A percentile compares a stretch with the other conserved stretches of the same genome.
phyloP scores from a whole-genome alignment of 2,888 invertebrate species.

The Terebella lapidaria region DNA sequence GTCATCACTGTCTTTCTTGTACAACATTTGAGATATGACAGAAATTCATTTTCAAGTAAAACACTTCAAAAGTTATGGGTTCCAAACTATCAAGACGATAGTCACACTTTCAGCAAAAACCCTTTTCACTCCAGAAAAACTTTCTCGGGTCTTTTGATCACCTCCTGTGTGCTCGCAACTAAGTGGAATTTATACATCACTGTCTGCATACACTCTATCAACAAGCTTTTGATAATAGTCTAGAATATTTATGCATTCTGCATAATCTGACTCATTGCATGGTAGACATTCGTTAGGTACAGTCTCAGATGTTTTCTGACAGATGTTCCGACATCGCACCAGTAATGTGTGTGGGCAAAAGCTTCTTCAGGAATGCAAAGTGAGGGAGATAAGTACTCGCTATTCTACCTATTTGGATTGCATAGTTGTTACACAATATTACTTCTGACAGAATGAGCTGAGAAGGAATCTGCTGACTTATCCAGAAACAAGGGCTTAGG shows the following conservation, averaged over 20 bases:
- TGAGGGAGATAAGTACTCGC: neutral
- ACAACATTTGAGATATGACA: slow-evolving; percentile 17
- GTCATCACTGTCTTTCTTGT: slow-evolving; percentile 13
- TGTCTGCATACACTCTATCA: slow-evolving; percentile 1
- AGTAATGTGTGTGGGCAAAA: too few relatives aligned
- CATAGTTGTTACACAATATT: neutral
- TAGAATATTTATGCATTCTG: slow-evolving; percentile 22
- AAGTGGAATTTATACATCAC: neutral
- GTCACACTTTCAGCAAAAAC: neutral
- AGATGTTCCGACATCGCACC: too few relatives aligned
- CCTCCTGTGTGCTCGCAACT: slow-evolving; percentile 21
- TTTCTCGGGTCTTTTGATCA: slow-evolving; percentile 21
- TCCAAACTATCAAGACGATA: slow-evolving; percentile 13
- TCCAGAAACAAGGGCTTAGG: neutral
- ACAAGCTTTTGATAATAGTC: slow-evolving; percentile 20
- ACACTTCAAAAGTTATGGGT: slow-evolving; percentile 20
- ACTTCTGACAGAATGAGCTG: neutral
- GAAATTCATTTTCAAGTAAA: slow-evolving; percentile 23
- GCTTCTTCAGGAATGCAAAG: too few relatives aligned
- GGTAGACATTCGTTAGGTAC: neutral
- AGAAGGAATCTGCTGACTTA: neutral
- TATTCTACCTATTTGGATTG: neutral
- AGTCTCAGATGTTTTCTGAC: too few relatives aligned
- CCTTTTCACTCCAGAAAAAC: slow-evolving; percentile 16
- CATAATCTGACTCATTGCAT: slow-evolving; percentile 21